These are phyloP conservation scores for Apostichopus parvimensis DNA, from an alignment of 35 echinoderm and acorn worm genomes.

Conservation along the genomic window DNA sequence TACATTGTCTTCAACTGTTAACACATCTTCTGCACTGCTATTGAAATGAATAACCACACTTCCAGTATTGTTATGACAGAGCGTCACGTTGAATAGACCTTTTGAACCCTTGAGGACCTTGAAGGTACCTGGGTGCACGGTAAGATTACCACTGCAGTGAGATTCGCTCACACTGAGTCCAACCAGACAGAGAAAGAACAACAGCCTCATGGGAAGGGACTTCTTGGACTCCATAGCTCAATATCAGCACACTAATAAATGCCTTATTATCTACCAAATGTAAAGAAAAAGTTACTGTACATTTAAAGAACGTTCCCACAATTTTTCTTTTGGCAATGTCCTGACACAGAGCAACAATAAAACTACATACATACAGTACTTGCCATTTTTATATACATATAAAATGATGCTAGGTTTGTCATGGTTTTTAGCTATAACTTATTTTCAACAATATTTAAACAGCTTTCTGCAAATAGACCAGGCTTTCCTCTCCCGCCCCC, in stretches of 20 bases:
- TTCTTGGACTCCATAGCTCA: neutral
- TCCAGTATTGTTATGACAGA: slow-evolving; percentile 2
- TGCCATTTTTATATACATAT: too few species aligned
- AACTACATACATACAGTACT: too few species aligned
- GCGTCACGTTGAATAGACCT: neutral
- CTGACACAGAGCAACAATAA: too few species aligned
- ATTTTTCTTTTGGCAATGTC: too few species aligned
- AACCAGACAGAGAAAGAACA: neutral
- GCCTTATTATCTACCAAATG: too few species aligned
- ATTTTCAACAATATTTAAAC: too few species aligned
- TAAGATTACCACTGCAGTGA: neutral
- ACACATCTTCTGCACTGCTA: neutral
- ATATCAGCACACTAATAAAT: neutral
- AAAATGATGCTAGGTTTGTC: too few species aligned
- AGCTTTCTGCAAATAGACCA: too few species aligned
- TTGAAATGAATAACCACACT: neutral
- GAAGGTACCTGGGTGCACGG: neutral
- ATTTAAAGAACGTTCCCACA: too few species aligned
- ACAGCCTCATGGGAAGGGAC: neutral
- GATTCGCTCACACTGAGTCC: neutral
- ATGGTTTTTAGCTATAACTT: too few species aligned
- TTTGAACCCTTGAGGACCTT: neutral
- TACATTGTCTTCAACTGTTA: neutral
- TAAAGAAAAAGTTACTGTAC: too few species aligned
- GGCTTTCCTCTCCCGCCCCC: too few species aligned